Evolutionary conservation across 2,797 vertebrate genomes (phyloP).

Genomic region (Coregonus suidteri): DNA sequence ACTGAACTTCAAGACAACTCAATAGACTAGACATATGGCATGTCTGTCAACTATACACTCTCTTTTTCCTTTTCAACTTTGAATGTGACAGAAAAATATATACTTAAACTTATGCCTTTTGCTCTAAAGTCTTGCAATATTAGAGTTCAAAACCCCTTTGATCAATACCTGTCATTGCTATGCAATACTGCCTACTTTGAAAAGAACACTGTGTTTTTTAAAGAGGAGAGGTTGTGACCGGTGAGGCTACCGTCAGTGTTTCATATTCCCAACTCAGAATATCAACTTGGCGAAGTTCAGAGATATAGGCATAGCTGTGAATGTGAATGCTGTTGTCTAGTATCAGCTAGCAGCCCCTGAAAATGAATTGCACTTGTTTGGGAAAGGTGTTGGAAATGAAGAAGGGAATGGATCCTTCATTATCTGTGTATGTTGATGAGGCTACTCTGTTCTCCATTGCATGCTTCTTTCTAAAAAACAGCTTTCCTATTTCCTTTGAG

Average conservation of each 20-base stretch:
- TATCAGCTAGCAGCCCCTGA: neutral
- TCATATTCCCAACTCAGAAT: neutral
- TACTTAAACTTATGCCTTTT: neutral
- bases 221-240: neutral
- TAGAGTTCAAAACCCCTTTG: neutral
- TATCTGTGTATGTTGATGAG: neutral
- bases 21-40: neutral
- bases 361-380: neutral
- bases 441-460: neutral
- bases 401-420: neutral
- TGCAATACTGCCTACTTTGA: slow-evolving; percentile 5
- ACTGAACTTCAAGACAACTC: neutral
- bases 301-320: neutral
- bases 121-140: neutral
- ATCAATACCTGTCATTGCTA: slow-evolving; percentile 1
- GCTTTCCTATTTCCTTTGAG: neutral
- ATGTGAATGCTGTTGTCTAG: slow-evolving; percentile 6
- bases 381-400: neutral
- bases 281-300: neutral
- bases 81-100: neutral
- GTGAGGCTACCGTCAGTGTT: neutral
- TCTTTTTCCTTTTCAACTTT: neutral
- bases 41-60: neutral
- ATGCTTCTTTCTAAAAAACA: neutral
- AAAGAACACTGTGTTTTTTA: neutral